Evolutionary conservation across 2,113 vertebrate genomes (phyloP).

Genomic region (Takifugu flavidus): DNA sequence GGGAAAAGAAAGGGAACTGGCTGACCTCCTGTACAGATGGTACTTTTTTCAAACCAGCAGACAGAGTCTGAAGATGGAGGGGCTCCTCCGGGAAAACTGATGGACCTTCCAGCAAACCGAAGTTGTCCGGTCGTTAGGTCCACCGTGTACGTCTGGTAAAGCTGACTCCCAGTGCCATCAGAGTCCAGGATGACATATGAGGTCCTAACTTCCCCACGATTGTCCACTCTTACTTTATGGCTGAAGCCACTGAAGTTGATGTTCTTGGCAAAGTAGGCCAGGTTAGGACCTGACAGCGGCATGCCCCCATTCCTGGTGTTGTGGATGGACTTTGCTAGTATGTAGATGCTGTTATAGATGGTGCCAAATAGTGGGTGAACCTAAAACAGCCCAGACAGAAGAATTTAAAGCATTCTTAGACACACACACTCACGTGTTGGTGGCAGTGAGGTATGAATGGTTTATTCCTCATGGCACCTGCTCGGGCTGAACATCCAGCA

Average conservation of each 20-base stretch:
- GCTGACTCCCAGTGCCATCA: conserved; percentile 69
- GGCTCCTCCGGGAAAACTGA: conserved; percentile 79
- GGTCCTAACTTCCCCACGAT: conserved; percentile 70
- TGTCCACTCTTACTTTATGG: conserved; percentile 76
- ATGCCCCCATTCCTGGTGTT: conserved; percentile 64
- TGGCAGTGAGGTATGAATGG: too few species aligned
- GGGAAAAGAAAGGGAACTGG: background rate
- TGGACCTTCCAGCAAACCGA: conserved; percentile 64
- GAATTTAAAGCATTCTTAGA: background rate
- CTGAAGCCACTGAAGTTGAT: conserved; percentile 83
- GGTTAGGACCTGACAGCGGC: conserved; percentile 64
- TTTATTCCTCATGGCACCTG: conserved; percentile 49
- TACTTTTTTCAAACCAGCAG: conserved; percentile 85
- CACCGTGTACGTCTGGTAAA: conserved; percentile 80
- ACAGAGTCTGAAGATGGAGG: conserved; percentile 77
- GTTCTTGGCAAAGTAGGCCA: conserved; percentile 77
- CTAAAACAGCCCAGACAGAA: conserved; percentile 53
- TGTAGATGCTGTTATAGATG: conserved; percentile 86
- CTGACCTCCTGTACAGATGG: conserved; percentile 82
- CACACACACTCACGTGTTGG: too few species aligned
- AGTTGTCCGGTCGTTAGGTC: conserved; percentile 69
- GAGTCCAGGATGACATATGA: conserved; percentile 84
- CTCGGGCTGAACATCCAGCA: conserved; percentile 40
- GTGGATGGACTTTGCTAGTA: conserved; percentile 81
- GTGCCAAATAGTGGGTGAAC: conserved; percentile 90